Conservation (phyloP, 2,888 invertebrate species). For the Dryobota labecula region DNA sequence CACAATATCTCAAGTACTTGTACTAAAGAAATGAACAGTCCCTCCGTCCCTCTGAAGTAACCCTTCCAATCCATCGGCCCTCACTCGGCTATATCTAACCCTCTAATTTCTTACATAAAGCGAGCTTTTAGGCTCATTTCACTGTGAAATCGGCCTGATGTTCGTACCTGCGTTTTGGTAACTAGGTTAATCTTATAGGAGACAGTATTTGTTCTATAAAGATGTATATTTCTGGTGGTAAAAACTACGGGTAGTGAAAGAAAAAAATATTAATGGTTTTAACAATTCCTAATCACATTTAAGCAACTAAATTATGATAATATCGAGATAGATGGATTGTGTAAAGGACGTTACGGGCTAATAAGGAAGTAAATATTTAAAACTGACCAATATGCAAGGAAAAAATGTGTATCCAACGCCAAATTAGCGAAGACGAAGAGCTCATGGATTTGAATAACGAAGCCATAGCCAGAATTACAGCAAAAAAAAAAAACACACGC, state of each 20-base stretch:
- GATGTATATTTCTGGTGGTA: neutral
- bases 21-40: conserved; percentile 13
- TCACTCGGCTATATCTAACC: conserved; percentile 24
- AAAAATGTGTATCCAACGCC: neutral
- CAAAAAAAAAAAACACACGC: neutral
- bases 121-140: conserved; percentile 21
- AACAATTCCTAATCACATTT: neutral
- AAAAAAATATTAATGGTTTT: neutral
- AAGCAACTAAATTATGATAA: neutral
- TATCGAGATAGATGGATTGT: too few relatives aligned
- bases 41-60: conserved; percentile 11
- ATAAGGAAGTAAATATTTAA: neutral
- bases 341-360: neutral
- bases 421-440: neutral
- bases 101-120: conserved; percentile 36
- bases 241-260: too few relatives aligned
- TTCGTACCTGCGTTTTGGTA: conserved; percentile 4
- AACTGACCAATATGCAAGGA: neutral
- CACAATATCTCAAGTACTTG: conserved; percentile 33
- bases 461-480: neutral
- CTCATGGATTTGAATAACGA: neutral
- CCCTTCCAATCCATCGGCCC: conserved; percentile 42
- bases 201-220: neutral
- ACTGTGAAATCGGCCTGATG: conserved; percentile 28
- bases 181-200: neutral